Evolutionary conservation across 2,888 invertebrate genomes (phyloP).

Genomic region (Mesoligia furuncula): DNA sequence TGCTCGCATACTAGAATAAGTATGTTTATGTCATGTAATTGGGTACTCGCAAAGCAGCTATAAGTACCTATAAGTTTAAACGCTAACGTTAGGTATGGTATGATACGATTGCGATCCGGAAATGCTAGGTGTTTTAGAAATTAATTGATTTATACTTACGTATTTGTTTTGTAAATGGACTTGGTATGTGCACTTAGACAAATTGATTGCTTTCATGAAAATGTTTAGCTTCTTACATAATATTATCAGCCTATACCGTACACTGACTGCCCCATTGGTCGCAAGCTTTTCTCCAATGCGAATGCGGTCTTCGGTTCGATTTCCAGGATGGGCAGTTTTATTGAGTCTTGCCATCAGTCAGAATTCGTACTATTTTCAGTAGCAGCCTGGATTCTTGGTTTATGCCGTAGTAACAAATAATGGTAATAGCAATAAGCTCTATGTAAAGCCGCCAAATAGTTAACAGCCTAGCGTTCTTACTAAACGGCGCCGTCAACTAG

Average conservation of each 20-base stretch:
- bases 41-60: not conserved
- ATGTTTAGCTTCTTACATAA: not conserved
- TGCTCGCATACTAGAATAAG: not conserved
- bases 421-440: not conserved
- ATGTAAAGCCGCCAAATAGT: not conserved
- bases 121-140: not conserved
- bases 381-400: not conserved
- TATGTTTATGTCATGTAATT: not conserved
- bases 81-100: not conserved
- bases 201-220: not conserved
- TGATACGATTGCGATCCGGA: not conserved
- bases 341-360: not conserved
- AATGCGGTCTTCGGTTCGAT: not conserved
- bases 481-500: too few species aligned
- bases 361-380: not conserved
- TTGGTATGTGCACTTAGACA: not conserved
- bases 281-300: not conserved
- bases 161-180: not conserved
- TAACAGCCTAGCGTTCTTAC: too few species aligned
- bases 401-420: too few species aligned
- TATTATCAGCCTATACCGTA: not conserved
- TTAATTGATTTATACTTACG: not conserved
- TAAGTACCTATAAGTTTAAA: not conserved
- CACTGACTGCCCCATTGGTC: not conserved
- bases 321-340: not conserved